Conservation (phyloP, 1,140 invertebrate species). For the Atopsyche davidsoni region DNA sequence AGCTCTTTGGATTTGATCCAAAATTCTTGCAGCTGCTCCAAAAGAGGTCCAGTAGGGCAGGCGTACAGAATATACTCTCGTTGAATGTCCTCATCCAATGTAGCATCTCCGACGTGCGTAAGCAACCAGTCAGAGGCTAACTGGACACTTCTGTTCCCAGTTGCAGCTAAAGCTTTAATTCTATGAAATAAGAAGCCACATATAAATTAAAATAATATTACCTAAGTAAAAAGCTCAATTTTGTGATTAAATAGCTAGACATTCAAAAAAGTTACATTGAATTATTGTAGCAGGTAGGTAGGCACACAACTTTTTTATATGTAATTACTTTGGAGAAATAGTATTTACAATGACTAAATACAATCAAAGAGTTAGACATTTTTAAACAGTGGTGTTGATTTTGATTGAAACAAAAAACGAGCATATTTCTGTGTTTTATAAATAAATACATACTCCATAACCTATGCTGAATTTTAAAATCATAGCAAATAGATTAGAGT, state of each 20-base stretch:
- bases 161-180: conserved; percentile 84
- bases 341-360: no score
- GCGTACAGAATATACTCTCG: conserved; percentile 82
- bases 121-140: conserved; percentile 84
- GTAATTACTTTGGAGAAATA: no score
- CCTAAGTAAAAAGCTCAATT: no score
- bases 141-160: conserved; percentile 77
- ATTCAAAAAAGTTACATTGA: no score
- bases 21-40: conserved; percentile 66
- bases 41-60: conserved; percentile 64
- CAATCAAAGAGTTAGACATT: no score
- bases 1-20: conserved; percentile 70
- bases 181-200: conserved; percentile 46
- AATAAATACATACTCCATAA: conserved; percentile 3
- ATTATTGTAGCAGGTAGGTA: no score
- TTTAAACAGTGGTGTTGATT: neutral
- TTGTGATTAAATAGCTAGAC: no score
- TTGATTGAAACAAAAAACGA: neutral
- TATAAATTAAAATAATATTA: conserved; percentile 5
- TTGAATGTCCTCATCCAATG: conserved; percentile 65
- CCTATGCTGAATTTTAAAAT: conserved; percentile 13
- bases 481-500: conserved; percentile 8
- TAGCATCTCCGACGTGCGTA: conserved; percentile 79
- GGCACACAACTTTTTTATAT: no score
- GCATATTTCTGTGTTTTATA: no score